phyloP scores from a whole-genome alignment of 2,113 vertebrate species.

The Alligator mississippiensis region DNA sequence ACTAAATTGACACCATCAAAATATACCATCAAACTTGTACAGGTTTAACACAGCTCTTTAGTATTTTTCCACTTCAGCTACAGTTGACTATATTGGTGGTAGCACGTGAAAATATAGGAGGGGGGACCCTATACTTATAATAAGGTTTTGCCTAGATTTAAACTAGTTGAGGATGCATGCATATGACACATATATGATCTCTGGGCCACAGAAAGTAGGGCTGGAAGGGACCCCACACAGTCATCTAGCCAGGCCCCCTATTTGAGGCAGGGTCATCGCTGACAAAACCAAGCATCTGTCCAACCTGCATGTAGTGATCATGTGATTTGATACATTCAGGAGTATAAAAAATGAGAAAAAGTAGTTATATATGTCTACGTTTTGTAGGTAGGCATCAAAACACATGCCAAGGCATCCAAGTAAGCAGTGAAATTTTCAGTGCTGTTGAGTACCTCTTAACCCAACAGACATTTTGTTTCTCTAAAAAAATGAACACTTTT shows the following conservation, averaged over 20 bases:
- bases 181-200: no score
- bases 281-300: no score
- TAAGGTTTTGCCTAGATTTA: no score
- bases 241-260: no score
- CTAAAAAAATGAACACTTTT: not conserved
- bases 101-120: not conserved
- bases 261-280: no score
- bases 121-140: no score
- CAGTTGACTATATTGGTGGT: no score
- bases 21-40: not conserved
- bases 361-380: not conserved
- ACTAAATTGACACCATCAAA: not conserved
- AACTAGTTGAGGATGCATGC: no score
- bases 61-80: not conserved
- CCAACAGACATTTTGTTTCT: not conserved
- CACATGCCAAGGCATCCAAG: not conserved
- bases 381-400: not conserved
- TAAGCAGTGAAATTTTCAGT: not conserved
- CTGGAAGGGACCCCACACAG: no score
- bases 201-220: no score
- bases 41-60: not conserved
- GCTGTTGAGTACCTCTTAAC: not conserved
- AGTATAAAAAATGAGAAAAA: not conserved
- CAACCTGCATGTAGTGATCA: no score
- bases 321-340: no score